Percentiles rank a stretch among this genome's conserved stretches.
Conservation (phyloP, 2,797 vertebrate species). For the Lepilemur ruficaudatus region DNA sequence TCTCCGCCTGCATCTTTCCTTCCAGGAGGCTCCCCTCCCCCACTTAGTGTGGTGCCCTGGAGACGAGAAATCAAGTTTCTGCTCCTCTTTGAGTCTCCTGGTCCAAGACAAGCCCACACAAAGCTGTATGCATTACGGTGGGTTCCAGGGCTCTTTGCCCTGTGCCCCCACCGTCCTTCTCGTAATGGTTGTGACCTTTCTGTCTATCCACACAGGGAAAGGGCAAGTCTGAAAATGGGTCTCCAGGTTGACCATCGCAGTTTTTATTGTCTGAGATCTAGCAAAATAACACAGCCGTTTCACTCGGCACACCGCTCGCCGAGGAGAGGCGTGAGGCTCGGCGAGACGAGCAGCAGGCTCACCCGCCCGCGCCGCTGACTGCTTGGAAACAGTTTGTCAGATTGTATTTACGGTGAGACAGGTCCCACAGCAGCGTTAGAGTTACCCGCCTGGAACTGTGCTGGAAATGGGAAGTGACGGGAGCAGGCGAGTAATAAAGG, state of each 20-base stretch:
- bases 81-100: neutral
- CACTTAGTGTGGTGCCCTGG: neutral
- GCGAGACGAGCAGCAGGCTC: slow-evolving; percentile 20
- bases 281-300: neutral
- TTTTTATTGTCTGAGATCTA: slow-evolving; percentile 62
- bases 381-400: slow-evolving; percentile 72
- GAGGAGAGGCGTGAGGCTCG: neutral
- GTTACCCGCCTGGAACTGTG: slow-evolving; percentile 63
- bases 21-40: neutral
- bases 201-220: neutral
- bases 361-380: slow-evolving; percentile 6
- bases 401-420: slow-evolving; percentile 72
- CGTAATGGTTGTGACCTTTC: neutral
- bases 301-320: neutral
- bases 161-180: neutral
- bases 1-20: neutral
- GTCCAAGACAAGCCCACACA: neutral
- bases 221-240: neutral
- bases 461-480: slow-evolving; percentile 55
- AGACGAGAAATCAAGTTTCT: neutral
- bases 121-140: fast-evolving
- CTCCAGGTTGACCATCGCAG: neutral
- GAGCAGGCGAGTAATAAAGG: slow-evolving; percentile 51
- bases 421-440: slow-evolving; percentile 41
- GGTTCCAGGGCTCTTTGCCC: neutral